phyloP scores from a whole-genome alignment of 1,140 invertebrate genomes.

The Chymomyza costata region DNA sequence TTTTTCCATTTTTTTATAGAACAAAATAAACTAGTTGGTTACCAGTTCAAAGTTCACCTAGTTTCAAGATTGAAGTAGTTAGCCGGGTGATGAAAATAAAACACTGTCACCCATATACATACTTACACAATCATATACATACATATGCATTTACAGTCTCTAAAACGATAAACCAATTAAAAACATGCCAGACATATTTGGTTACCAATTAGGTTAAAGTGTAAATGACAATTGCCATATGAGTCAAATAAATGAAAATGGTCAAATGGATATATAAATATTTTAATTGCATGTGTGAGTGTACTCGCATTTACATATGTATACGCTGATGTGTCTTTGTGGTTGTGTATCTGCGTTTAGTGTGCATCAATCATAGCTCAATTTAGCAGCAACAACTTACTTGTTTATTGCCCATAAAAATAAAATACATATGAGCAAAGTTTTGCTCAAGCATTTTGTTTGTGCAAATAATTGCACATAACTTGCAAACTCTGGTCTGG shows the following conservation, averaged over 20 bases:
- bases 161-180: no score
- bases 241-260: conserved; percentile 12
- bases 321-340: no score
- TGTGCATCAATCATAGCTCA: not conserved
- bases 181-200: no score
- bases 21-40: no score
- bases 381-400: not conserved
- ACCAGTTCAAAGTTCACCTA: no score
- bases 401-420: conserved; percentile 21
- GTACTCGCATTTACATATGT: conserved; percentile 4
- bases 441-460: conserved; percentile 18
- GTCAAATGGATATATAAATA: conserved; percentile 2
- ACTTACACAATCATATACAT: no score
- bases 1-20: no score
- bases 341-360: no score
- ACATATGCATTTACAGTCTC: no score
- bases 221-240: conserved; percentile 10
- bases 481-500: conserved; percentile 20
- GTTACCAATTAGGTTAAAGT: no score
- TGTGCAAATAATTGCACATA: conserved; percentile 40
- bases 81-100: conserved; percentile 4
- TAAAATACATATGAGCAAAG: conserved; percentile 6
- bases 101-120: no score
- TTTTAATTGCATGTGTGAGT: not conserved
- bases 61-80: no score